These are phyloP conservation scores for Reinhardtius hippoglossoides DNA, from an alignment of 2,113 vertebrate genomes.

Conservation along the genomic window DNA sequence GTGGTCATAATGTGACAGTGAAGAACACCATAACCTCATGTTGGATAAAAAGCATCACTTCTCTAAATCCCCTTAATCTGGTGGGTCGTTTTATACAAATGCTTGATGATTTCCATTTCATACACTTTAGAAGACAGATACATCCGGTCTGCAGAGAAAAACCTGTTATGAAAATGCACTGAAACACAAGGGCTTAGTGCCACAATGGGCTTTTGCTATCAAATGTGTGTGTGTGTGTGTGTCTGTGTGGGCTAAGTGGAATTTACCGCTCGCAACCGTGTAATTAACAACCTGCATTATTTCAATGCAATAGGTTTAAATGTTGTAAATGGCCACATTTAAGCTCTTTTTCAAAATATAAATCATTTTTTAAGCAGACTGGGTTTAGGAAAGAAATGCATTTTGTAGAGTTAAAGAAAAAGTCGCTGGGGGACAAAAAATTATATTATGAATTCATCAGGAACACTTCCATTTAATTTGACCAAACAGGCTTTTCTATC, in stretches of 20 bases:
- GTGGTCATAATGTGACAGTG: constrained; percentile 67
- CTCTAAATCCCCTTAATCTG: constrained; percentile 81
- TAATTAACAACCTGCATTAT: constrained; percentile 72
- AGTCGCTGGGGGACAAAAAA: background rate
- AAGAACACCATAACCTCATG: constrained; percentile 63
- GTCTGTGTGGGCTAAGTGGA: constrained; percentile 56
- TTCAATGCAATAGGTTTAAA: constrained; percentile 49
- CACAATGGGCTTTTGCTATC: constrained; percentile 70
- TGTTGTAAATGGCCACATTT: background rate
- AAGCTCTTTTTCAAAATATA: background rate
- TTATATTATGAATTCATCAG: no score
- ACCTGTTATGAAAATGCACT: constrained; percentile 78
- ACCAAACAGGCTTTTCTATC: no score
- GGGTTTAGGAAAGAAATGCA: background rate
- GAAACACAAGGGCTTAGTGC: constrained; percentile 77
- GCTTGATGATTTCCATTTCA: constrained; percentile 79
- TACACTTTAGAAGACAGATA: constrained; percentile 81
- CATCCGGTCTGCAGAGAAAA: constrained; percentile 69
- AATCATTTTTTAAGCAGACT: background rate
- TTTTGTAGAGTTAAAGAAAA: background rate
- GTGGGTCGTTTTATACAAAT: constrained; percentile 73
- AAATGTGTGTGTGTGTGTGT: constrained; percentile 66
- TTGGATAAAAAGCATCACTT: constrained; percentile 80
- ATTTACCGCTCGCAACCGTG: constrained; percentile 49
- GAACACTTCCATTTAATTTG: no score